Conservation (phyloP, 2,888 invertebrate genomes). For the Syrista parreyssii region DNA sequence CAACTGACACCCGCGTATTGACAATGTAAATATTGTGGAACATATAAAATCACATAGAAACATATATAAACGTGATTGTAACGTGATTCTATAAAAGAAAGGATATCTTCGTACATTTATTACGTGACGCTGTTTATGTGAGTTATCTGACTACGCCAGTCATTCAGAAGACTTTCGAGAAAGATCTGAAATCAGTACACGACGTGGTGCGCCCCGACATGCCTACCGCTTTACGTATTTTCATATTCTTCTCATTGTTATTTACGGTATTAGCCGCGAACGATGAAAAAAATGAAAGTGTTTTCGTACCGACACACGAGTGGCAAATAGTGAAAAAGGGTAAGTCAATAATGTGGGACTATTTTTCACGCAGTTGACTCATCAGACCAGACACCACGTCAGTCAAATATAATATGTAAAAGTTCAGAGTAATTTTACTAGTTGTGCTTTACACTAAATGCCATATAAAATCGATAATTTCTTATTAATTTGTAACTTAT, state of each 20-base stretch:
- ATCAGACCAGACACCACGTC: conserved; percentile 40
- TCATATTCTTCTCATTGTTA: conserved; percentile 1
- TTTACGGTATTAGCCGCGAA: conserved; percentile 14
- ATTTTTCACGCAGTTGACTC: conserved; percentile 20
- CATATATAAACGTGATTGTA: conserved; percentile 17
- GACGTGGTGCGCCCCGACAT: conserved; percentile 25
- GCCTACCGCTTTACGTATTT: conserved; percentile 29
- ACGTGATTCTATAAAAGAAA: neutral
- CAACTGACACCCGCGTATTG: conserved; percentile 30
- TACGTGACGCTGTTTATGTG: neutral
- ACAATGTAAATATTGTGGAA: conserved; percentile 41
- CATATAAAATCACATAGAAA: conserved; percentile 36
- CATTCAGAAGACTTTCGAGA: neutral
- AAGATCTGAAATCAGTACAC: neutral
- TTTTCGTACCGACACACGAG: conserved; percentile 72
- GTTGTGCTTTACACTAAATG: neutral
- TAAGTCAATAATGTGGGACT: conserved; percentile 48
- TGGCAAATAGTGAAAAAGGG: conserved; percentile 76
- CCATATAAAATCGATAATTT: neutral
- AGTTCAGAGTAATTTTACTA: neutral
- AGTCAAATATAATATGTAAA: conserved; percentile 31
- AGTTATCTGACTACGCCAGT: neutral
- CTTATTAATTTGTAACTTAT: neutral
- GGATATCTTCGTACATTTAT: neutral
- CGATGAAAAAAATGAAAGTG: conserved; percentile 50